These are phyloP conservation scores for Achatina immaculata DNA, from an alignment of 1,140 invertebrate genomes.

Conservation along the genomic window DNA sequence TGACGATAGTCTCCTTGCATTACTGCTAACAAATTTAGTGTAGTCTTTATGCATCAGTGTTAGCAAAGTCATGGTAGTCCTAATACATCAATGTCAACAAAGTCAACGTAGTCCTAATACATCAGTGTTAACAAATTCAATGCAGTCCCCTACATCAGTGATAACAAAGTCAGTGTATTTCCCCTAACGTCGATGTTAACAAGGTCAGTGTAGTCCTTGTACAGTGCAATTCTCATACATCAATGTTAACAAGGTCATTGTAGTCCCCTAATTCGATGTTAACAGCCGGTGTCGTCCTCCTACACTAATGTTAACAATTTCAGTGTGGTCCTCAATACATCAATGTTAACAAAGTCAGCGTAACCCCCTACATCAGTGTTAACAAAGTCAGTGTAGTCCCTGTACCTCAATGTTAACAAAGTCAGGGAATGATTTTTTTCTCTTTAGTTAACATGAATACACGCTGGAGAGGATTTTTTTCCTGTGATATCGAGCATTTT, in stretches of 20 bases:
- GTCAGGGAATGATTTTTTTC: neutral
- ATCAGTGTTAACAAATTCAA: no score
- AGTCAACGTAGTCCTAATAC: no score
- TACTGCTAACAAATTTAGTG: neutral
- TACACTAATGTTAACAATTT: neutral
- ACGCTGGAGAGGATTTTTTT: no score
- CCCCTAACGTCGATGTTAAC: neutral
- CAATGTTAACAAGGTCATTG: neutral
- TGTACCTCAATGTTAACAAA: no score
- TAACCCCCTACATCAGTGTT: neutral
- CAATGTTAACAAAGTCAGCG: no score
- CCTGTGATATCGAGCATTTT: no score
- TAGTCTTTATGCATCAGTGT: neutral
- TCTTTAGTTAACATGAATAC: no score
- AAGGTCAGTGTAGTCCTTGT: neutral
- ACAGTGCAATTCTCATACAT: neutral
- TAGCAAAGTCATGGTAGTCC: neutral
- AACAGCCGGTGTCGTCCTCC: no score
- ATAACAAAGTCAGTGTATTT: neutral
- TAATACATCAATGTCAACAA: neutral
- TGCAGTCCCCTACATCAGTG: no score
- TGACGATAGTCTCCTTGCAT: neutral
- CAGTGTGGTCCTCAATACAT: neutral
- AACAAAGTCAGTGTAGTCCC: no score
- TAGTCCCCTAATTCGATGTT: neutral